phyloP scores from a whole-genome alignment of 2,888 invertebrate species.

The Arrhopalites spinosus region DNA sequence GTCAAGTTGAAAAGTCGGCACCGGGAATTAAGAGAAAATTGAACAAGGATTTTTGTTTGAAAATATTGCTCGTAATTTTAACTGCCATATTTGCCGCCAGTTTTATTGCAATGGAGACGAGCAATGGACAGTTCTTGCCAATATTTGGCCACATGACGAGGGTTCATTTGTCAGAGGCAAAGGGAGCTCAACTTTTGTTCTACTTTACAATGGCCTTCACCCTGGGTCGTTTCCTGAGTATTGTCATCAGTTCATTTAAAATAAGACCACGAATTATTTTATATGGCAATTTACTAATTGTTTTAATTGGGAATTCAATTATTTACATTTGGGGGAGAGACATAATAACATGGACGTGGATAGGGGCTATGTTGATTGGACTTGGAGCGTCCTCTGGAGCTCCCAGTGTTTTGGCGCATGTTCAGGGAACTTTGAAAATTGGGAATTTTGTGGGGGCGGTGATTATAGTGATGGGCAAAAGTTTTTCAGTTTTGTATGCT shows the following conservation, averaged over 20 bases:
- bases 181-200: slow-evolving; percentile 36
- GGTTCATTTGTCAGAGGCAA: slow-evolving; percentile 35
- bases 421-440: slow-evolving; percentile 14
- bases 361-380: slow-evolving; percentile 20
- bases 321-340: slow-evolving; percentile 27
- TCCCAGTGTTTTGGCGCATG: slow-evolving; percentile 24
- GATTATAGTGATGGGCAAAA: not conserved
- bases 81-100: slow-evolving; percentile 5
- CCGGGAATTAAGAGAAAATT: no score
- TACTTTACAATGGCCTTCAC: slow-evolving; percentile 38
- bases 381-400: slow-evolving; percentile 22
- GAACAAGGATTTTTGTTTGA: no score
- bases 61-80: not conserved
- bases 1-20: no score
- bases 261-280: slow-evolving; percentile 39
- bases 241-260: slow-evolving; percentile 27
- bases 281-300: slow-evolving; percentile 25
- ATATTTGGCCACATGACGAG: slow-evolving; percentile 40
- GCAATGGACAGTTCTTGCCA: slow-evolving; percentile 37
- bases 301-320: slow-evolving; percentile 35
- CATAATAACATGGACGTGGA: not conserved
- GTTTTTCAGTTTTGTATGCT: not conserved
- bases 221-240: slow-evolving; percentile 32
- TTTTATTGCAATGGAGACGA: slow-evolving; percentile 27
- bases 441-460: slow-evolving; percentile 21